phyloP scores from a whole-genome alignment of 2,797 vertebrate genomes.

The Enteromius viviparus region DNA sequence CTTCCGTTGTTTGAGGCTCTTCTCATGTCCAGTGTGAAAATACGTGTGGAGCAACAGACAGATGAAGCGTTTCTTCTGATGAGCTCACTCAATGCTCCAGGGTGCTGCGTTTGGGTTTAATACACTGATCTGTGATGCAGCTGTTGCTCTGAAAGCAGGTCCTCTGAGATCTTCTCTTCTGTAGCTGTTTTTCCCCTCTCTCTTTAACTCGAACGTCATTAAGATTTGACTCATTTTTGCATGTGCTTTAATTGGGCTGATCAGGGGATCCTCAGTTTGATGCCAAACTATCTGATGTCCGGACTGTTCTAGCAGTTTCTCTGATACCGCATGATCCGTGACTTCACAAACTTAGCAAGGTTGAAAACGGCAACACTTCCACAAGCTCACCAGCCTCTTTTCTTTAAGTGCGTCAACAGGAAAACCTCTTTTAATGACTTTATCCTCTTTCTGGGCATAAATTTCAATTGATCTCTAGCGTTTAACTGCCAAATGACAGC shows the following conservation, averaged over 20 bases:
- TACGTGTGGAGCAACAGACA: slow-evolving; percentile 1
- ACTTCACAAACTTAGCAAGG: slow-evolving; percentile 13
- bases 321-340: slow-evolving; percentile 55
- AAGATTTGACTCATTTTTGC: neutral
- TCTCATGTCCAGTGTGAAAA: neutral
- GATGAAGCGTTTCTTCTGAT: slow-evolving; percentile 40
- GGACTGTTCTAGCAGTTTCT: neutral
- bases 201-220: slow-evolving; percentile 12
- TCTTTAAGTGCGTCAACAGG: slow-evolving; percentile 5
- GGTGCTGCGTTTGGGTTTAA: slow-evolving; percentile 1
- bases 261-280: slow-evolving; percentile 1
- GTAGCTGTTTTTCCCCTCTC: slow-evolving; percentile 1
- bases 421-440: slow-evolving; percentile 33
- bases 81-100: slow-evolving; percentile 24
- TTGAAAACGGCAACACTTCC: slow-evolving; percentile 42
- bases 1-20: neutral
- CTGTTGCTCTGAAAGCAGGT: slow-evolving; percentile 25
- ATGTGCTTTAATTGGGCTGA: slow-evolving; percentile 27
- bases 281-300: neutral
- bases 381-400: slow-evolving; percentile 38
- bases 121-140: slow-evolving; percentile 22
- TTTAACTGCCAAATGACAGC: slow-evolving; percentile 40
- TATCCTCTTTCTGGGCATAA: slow-evolving; percentile 9
- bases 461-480: slow-evolving; percentile 19
- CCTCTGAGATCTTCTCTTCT: neutral